Evolutionary conservation across 1,140 invertebrate species (phyloP).

Genomic region (Littorina saxatilis): DNA sequence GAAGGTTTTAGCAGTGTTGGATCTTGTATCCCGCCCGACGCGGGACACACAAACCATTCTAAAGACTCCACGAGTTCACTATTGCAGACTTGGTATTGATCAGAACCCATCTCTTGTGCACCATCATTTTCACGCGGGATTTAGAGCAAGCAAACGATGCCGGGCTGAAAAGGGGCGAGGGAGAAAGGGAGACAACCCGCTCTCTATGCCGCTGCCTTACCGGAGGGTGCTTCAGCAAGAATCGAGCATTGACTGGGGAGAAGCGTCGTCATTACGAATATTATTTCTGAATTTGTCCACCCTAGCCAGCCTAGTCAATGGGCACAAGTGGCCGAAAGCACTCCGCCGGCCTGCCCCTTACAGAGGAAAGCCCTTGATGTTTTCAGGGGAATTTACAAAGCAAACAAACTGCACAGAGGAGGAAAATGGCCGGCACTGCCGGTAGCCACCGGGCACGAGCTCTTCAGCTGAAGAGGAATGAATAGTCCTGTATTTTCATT

Average conservation of each 20-base stretch:
- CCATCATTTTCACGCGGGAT: conserved; percentile 38
- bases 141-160: conserved; percentile 7
- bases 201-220: conserved; percentile 5
- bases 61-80: conserved; percentile 13
- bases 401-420: conserved; percentile 30
- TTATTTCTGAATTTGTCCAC: conserved; percentile 40
- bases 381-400: conserved; percentile 38
- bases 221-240: background rate
- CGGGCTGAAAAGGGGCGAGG: background rate
- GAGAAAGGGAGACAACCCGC: conserved; percentile 31
- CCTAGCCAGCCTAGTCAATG: conserved; percentile 17
- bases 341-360: background rate
- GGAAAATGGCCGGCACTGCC: conserved; percentile 6
- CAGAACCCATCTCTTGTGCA: background rate
- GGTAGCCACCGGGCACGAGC: conserved; percentile 21
- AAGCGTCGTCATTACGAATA: conserved; percentile 37
- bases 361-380: conserved; percentile 30
- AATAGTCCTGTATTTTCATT: conserved; percentile 37
- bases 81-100: conserved; percentile 11
- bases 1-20: conserved; percentile 14
- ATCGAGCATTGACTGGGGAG: conserved; percentile 22
- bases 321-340: conserved; percentile 16
- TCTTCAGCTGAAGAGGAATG: conserved; percentile 23
- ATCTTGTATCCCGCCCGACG: background rate
- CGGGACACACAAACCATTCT: background rate